Percentiles rank a stretch among this genome's conserved stretches.
These are phyloP conservation scores for Stylophora pistillata DNA, from an alignment of 64 coral and sea anemone species.

Conservation along the genomic window DNA sequence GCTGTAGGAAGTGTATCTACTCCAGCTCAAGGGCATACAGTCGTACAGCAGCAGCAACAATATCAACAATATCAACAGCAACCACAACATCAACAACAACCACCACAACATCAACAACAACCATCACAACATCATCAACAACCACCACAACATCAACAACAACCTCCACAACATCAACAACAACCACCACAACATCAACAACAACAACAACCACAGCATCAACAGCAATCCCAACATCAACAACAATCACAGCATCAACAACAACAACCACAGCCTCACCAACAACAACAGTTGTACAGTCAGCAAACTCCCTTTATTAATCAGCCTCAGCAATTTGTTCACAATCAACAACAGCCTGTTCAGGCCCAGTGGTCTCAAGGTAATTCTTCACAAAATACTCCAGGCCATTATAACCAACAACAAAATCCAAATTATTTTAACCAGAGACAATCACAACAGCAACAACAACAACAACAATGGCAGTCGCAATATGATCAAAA, in stretches of 20 bases:
- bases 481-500: conserved; percentile 12
- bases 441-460: conserved; percentile 32
- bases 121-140: conserved; percentile 8
- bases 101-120: conserved; percentile 31
- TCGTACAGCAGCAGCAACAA: conserved; percentile 11
- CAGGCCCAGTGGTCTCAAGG: background rate
- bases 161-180: background rate
- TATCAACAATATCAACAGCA: background rate
- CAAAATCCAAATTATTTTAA: conserved; percentile 16
- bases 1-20: background rate
- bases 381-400: background rate
- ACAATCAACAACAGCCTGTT: conserved; percentile 2
- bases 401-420: background rate
- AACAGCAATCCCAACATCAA: background rate
- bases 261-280: background rate
- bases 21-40: background rate
- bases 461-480: background rate
- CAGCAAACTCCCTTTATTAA: no score
- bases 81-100: background rate
- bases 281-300: background rate
- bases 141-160: background rate
- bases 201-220: background rate
- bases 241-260: background rate
- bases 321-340: background rate
- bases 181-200: background rate